These are phyloP conservation scores for Hyphantria cunea DNA, from an alignment of 1,140 invertebrate genomes.

Conservation along the genomic window DNA sequence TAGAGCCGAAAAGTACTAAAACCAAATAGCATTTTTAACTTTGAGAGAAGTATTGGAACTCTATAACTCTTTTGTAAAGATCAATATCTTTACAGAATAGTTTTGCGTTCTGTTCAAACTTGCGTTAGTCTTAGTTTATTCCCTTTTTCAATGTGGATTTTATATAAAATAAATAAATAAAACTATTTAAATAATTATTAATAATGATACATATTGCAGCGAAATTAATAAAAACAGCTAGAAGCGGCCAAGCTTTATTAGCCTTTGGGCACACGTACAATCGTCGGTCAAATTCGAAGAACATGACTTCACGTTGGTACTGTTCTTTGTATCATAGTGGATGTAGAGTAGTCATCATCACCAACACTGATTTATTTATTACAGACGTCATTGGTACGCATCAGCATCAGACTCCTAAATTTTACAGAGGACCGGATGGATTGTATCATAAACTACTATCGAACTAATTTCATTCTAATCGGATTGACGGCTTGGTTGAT, in stretches of 20 bases:
- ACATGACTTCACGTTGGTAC: constrained; percentile 39
- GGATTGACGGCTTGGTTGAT: too few species aligned
- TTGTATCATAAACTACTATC: not conserved
- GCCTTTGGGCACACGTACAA: constrained; percentile 43
- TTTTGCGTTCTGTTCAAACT: too few species aligned
- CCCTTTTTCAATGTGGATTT: too few species aligned
- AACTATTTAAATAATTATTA: too few species aligned
- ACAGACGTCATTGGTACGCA: constrained; percentile 8
- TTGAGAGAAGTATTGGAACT: too few species aligned
- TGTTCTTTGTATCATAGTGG: constrained; percentile 36
- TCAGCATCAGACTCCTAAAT: not conserved
- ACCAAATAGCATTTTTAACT: too few species aligned
- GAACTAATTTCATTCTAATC: too few species aligned
- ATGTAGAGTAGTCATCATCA: constrained; percentile 38
- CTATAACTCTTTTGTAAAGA: too few species aligned
- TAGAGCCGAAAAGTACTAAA: too few species aligned
- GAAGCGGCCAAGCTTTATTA: constrained; percentile 32
- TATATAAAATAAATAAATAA: not conserved
- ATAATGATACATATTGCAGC: not conserved
- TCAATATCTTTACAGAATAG: too few species aligned
- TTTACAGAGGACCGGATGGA: not conserved
- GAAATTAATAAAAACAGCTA: constrained; percentile 1
- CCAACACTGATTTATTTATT: constrained; percentile 15
- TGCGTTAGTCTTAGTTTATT: too few species aligned
- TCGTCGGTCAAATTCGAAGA: constrained; percentile 11